A percentile compares a stretch with the other conserved stretches of the same genome.
phyloP scores from a whole-genome alignment of 2,113 vertebrate genomes.

The Etheostoma cragini region DNA sequence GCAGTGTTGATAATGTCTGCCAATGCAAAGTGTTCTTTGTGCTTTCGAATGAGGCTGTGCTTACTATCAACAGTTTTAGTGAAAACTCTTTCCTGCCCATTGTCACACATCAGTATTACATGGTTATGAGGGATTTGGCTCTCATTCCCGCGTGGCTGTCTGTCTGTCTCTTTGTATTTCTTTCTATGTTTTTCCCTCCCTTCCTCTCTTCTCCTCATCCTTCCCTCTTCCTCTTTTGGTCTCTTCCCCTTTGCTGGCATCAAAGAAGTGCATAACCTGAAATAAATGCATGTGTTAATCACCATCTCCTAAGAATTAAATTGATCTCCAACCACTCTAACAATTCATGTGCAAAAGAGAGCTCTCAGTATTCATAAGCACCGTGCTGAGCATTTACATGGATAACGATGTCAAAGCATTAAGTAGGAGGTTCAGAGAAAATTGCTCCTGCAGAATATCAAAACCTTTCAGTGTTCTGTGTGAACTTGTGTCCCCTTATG shows the following conservation, averaged over 20 bases:
- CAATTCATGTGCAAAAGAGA: conserved; percentile 72
- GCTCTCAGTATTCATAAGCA: conserved; percentile 71
- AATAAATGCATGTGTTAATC: conserved; percentile 77
- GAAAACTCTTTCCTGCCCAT: conserved; percentile 53
- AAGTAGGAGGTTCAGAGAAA: conserved; percentile 80
- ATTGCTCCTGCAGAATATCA: conserved; percentile 68
- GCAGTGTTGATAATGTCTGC: conserved; percentile 52
- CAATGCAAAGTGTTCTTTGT: conserved; percentile 63
- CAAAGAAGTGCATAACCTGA: conserved; percentile 75
- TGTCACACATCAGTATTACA: conserved; percentile 59
- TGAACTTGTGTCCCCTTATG: conserved; percentile 42
- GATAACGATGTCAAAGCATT: conserved; percentile 76
- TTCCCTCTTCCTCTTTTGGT: conserved; percentile 21
- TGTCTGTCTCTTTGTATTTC: conserved; percentile 63
- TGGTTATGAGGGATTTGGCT: conserved; percentile 59
- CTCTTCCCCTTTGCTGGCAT: conserved; percentile 55
- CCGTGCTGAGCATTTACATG: conserved; percentile 69
- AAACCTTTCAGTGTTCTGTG: conserved; percentile 54
- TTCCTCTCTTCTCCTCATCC: conserved; percentile 10
- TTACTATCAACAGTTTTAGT: conserved; percentile 64
- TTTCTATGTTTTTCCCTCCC: conserved; percentile 37
- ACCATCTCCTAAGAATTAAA: conserved; percentile 76
- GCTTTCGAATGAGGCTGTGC: conserved; percentile 44
- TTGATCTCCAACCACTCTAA: conserved; percentile 72
- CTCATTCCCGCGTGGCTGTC: conserved; percentile 36